Evolutionary conservation across 23 tunicate genomes (phyloP).

Genomic region (Trididemnum clinides): DNA sequence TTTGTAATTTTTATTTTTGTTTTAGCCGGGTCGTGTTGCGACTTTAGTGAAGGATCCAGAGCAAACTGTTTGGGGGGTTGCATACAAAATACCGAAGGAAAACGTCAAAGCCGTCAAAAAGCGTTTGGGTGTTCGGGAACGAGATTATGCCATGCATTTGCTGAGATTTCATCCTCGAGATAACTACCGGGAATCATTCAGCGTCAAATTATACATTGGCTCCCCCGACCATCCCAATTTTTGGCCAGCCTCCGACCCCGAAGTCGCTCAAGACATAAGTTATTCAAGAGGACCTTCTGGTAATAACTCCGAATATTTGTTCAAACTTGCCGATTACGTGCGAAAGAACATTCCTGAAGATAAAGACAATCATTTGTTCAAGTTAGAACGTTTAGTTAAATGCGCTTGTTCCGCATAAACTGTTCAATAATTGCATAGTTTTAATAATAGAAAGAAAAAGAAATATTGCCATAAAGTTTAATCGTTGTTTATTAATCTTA

Average conservation of each 20-base stretch:
- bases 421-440: neutral
- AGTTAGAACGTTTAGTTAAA: conserved; percentile 67
- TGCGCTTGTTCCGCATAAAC: neutral
- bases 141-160: conserved; percentile 42
- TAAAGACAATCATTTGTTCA: conserved; percentile 72
- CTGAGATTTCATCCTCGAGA: conserved; percentile 65
- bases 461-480: too few species aligned
- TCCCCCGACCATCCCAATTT: conserved; percentile 77
- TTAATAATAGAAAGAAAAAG: too few species aligned
- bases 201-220: conserved; percentile 69
- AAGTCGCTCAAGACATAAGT: conserved; percentile 50
- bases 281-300: conserved; percentile 79
- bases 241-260: conserved; percentile 50
- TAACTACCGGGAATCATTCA: conserved; percentile 6
- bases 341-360: conserved; percentile 86
- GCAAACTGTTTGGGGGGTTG: conserved; percentile 81
- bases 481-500: too few species aligned
- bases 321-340: conserved; percentile 80
- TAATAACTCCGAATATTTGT: conserved; percentile 65
- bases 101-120: conserved; percentile 28
- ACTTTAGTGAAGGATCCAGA: conserved; percentile 56
- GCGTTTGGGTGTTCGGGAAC: conserved; percentile 61
- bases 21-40: conserved; percentile 89
- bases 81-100: conserved; percentile 69
- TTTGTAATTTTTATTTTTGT: too few species aligned